Conservation (phyloP, 2,797 vertebrate species). For the Dipus sagitta region DNA sequence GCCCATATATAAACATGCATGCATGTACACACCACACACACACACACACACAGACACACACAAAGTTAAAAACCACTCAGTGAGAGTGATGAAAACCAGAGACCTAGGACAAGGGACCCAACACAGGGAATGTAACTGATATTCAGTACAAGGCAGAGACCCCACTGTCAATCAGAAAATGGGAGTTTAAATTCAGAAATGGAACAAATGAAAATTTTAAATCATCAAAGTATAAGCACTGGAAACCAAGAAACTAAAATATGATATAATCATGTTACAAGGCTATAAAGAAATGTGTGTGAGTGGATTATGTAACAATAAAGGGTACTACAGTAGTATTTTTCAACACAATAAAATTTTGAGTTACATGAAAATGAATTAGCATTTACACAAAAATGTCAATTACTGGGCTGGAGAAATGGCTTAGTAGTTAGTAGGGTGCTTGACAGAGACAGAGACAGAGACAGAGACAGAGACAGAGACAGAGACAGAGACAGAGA, state of each 20-base stretch:
- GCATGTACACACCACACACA: no score
- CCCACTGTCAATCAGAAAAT: background rate
- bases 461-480: no score
- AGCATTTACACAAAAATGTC: constrained; percentile 35
- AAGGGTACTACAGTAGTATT: background rate
- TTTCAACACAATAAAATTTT: background rate
- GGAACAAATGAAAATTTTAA: background rate
- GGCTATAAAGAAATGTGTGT: background rate
- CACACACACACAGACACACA: no score
- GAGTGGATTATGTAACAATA: background rate
- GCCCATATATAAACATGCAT: no score
- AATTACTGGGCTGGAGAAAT: background rate
- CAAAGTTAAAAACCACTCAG: background rate
- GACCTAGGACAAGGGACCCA: background rate
- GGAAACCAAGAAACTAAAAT: background rate
- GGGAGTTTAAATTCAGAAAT: background rate
- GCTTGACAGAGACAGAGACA: no score
- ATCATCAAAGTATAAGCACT: background rate
- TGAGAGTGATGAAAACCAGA: background rate
- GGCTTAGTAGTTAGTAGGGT: no score
- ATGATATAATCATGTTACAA: background rate
- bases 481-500: no score
- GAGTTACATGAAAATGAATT: background rate
- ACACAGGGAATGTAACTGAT: background rate
- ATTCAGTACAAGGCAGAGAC: background rate